These are phyloP conservation scores for Antheraea yamamai DNA, from an alignment of 2,888 invertebrate genomes.

Conservation along the genomic window DNA sequence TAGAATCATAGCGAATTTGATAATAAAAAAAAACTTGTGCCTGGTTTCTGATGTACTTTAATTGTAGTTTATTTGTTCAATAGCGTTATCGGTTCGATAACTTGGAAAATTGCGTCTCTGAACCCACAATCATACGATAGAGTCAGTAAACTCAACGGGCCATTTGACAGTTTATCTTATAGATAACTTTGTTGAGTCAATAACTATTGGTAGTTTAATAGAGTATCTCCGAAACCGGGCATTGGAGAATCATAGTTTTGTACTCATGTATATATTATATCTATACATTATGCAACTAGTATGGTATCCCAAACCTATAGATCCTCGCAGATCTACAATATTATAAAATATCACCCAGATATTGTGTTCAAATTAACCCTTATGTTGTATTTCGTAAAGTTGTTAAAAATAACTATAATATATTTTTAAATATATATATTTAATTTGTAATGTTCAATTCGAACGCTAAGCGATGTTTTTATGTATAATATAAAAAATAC, in stretches of 20 bases:
- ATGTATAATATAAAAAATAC: not conserved
- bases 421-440: not conserved
- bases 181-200: no score
- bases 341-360: not conserved
- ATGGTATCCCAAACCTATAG: not conserved
- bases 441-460: not conserved
- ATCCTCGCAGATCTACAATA: not conserved
- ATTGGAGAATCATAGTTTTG: not conserved
- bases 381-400: conserved; percentile 4
- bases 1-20: not conserved
- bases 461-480: conserved; percentile 12
- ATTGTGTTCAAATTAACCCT: conserved; percentile 1
- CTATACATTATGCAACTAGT: not conserved
- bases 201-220: no score
- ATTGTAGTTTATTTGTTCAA: no score
- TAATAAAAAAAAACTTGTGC: no score
- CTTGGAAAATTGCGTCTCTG: no score
- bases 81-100: no score
- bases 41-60: no score
- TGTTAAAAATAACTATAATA: conserved; percentile 14
- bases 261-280: not conserved
- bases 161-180: no score
- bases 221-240: no score
- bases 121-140: no score
- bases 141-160: no score